Base-by-base conservation (phyloP, 2,113 vertebrate species). In the Dolichotis patagonum region DNA sequence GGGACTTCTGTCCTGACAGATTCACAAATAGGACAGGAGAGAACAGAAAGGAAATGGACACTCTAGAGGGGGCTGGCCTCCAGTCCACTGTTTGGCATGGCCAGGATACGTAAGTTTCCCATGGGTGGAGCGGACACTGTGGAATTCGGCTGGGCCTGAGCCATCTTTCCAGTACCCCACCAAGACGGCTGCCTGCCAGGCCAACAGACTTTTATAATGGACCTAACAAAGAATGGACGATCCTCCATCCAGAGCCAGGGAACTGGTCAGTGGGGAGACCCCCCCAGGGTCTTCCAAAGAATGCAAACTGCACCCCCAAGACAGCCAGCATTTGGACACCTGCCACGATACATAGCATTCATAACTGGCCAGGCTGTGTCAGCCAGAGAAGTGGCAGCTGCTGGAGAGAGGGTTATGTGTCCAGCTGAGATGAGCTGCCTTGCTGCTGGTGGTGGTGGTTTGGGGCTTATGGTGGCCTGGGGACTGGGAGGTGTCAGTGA, bases 121-220 rank as follows among this genome's bases (percentile, higher is more conserved):
- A 95, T 63, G 95, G 88, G 84, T 46, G 17, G 19, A 60, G 62
- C 0, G 13, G 87, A 96, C 69, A 46, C 38, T 88, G 85, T 92
- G 96, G 92, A 95, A 97, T 88, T 88, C 12, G 30, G 30, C 93
- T 98, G 97, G 96, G 52, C 62, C 69, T 0, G 1, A 86, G 92
- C 95, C 97, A 97, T 97, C 90, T 97, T 98, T 97, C 97, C 43
- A 32, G 97, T 90, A 93, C 96, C 97, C 95, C 86, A 94, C 94
- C 30, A 95, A 81, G 96, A 95, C 38, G 86, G 92, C 95, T 60
- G 91, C 78, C 94, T 93, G 92, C 95, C 96, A 96, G 92, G 43
- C 14, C 1, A 58, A 63, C 22, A 4, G 63, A 80, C 80, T 96
- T 97, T 85, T 60, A 62, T 96, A 89, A 96, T 38, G 65, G 58